Percentiles rank a stretch among this genome's conserved stretches.
phyloP scores from a whole-genome alignment of 2,888 invertebrate species.

The Clostera curtula region DNA sequence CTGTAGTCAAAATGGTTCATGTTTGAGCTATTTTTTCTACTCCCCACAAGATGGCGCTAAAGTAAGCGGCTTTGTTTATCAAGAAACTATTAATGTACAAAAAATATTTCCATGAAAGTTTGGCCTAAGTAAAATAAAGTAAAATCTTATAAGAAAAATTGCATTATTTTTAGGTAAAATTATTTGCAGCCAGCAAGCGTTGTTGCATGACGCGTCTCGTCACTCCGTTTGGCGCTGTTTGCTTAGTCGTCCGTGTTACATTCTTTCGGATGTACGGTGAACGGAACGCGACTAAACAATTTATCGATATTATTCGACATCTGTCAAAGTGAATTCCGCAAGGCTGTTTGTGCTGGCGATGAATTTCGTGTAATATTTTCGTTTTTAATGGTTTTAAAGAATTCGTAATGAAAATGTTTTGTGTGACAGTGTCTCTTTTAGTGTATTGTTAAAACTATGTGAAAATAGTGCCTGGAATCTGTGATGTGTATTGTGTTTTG shows the following conservation, averaged over 20 bases:
- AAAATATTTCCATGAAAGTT: no score
- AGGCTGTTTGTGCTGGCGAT: conserved; percentile 36
- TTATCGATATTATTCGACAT: conserved; percentile 44
- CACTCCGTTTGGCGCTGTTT: conserved; percentile 15
- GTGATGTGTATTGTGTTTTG: conserved; percentile 57
- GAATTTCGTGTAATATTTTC: conserved; percentile 37
- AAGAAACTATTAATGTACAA: no score
- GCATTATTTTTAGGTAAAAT: conserved; percentile 14
- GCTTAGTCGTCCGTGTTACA: conserved; percentile 38
- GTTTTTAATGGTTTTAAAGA: conserved; percentile 20
- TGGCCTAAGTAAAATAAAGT: no score
- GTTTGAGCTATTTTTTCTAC: conserved; percentile 6
- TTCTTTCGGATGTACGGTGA: conserved; percentile 41
- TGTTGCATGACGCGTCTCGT: conserved; percentile 32
- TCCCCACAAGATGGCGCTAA: conserved; percentile 19
- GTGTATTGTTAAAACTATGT: conserved; percentile 39
- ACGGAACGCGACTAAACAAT: conserved; percentile 38
- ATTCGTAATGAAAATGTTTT: conserved; percentile 32
- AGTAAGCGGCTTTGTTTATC: no score
- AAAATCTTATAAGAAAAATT: no score
- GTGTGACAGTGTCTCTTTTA: conserved; percentile 37
- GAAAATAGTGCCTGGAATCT: conserved; percentile 56
- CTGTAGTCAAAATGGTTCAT: rapidly evolving
- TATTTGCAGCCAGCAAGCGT: conserved; percentile 30
- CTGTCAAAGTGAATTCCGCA: conserved; percentile 49